Percentiles rank a stretch among this genome's conserved stretches.
phyloP scores from a whole-genome alignment of 1,140 invertebrate species.

The Lutraria rhynchaena region DNA sequence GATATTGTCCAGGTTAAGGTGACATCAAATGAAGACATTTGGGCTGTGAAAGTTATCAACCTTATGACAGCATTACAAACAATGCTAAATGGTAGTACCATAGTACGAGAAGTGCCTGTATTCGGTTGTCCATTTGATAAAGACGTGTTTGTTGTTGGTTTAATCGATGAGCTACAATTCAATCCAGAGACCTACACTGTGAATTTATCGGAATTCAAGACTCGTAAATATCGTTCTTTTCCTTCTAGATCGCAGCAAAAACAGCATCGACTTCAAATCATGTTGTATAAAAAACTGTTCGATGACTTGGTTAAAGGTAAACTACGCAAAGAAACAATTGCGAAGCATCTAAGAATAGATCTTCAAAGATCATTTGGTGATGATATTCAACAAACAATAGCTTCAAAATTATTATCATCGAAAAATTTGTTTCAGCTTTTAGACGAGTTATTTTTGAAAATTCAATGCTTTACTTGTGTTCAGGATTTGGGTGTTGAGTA shows the following conservation, averaged over 20 bases:
- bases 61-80: conserved; percentile 65
- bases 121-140: conserved; percentile 77
- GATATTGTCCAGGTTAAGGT: conserved; percentile 72
- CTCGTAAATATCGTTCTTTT: conserved; percentile 63
- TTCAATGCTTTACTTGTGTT: conserved; percentile 73
- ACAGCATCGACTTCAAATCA: conserved; percentile 72
- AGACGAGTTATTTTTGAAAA: conserved; percentile 63
- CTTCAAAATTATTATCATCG: conserved; percentile 20
- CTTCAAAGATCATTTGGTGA: conserved; percentile 67
- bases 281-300: conserved; percentile 76
- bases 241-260: conserved; percentile 73
- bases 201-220: conserved; percentile 77
- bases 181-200: conserved; percentile 71
- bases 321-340: conserved; percentile 65
- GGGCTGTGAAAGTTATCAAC: conserved; percentile 77
- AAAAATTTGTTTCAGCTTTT: conserved; percentile 68
- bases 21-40: conserved; percentile 75
- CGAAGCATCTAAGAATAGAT: conserved; percentile 64
- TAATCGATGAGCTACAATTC: conserved; percentile 79
- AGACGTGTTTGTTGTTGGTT: conserved; percentile 75
- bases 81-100: conserved; percentile 66
- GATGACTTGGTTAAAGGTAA: conserved; percentile 74
- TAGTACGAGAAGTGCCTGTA: conserved; percentile 77
- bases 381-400: conserved; percentile 60
- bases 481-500: conserved; percentile 71